These are phyloP conservation scores for Drosophila emarginata DNA, from an alignment of 2,888 invertebrate genomes.

Conservation along the genomic window DNA sequence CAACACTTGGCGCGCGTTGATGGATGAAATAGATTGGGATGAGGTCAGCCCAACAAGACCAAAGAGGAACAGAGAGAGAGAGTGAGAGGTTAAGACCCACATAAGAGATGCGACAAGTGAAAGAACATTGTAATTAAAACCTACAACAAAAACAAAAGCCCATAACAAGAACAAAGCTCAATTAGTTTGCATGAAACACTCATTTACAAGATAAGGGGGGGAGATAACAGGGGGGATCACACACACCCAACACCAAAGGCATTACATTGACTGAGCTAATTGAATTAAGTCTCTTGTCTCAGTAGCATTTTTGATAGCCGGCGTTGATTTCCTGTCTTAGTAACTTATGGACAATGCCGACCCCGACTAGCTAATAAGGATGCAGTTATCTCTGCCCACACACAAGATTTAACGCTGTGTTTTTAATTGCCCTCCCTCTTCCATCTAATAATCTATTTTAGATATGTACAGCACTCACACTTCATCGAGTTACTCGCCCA, in stretches of 20 bases:
- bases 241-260: slow-evolving; percentile 61
- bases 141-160: slow-evolving; percentile 47
- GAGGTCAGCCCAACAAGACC: slow-evolving; percentile 25
- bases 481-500: slow-evolving; percentile 83
- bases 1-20: slow-evolving; percentile 73
- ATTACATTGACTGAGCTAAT: slow-evolving; percentile 55
- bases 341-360: slow-evolving; percentile 40
- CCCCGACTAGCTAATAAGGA: slow-evolving; percentile 64
- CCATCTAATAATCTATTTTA: slow-evolving; percentile 51
- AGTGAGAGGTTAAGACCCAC: slow-evolving; percentile 52
- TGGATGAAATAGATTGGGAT: slow-evolving; percentile 49
- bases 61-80: slow-evolving; percentile 23
- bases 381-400: slow-evolving; percentile 63
- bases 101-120: slow-evolving; percentile 52
- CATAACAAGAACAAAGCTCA: slow-evolving; percentile 57
- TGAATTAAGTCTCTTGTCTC: slow-evolving; percentile 60
- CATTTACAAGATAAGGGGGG: slow-evolving; percentile 8
- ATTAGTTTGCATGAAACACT: slow-evolving; percentile 76
- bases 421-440: slow-evolving; percentile 42
- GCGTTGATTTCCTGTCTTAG: slow-evolving; percentile 72
- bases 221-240: slow-evolving; percentile 55
- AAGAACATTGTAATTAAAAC: slow-evolving; percentile 71
- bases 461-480: slow-evolving; percentile 83
- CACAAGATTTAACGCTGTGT: slow-evolving; percentile 10
- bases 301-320: slow-evolving; percentile 54